These are phyloP conservation scores for Taurulus bubalis DNA, from an alignment of 2,113 vertebrate genomes.

Conservation along the genomic window DNA sequence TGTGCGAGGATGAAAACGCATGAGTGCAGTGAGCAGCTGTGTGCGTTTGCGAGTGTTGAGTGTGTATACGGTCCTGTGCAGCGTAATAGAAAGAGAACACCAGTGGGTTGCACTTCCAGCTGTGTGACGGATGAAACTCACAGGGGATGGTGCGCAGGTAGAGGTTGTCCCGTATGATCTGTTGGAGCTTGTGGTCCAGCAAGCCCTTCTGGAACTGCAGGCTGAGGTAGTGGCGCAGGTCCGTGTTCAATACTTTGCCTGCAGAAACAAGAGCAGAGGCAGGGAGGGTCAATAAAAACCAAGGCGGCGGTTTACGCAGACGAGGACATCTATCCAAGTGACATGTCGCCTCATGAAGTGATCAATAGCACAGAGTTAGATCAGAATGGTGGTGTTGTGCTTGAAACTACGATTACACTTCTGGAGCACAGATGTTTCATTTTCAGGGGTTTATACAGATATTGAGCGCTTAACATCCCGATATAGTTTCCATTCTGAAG, in stretches of 20 bases:
- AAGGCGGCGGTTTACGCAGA: neutral
- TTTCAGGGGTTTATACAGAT: neutral
- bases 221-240: slow-evolving; percentile 97
- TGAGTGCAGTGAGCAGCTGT: slow-evolving; percentile 1
- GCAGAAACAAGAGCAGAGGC: slow-evolving; percentile 51
- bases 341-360: slow-evolving; percentile 22
- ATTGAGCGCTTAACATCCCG: neutral
- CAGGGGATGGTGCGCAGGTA: slow-evolving; percentile 98
- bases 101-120: slow-evolving; percentile 25
- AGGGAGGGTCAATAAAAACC: slow-evolving; percentile 51
- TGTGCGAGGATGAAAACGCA: slow-evolving; percentile 29
- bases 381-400: neutral
- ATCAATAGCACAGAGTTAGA: slow-evolving; percentile 31
- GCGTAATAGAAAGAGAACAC: neutral
- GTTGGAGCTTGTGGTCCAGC: slow-evolving; percentile 97
- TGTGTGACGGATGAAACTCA: slow-evolving; percentile 81
- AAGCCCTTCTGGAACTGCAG: slow-evolving; percentile 99
- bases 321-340: slow-evolving; percentile 42
- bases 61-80: neutral
- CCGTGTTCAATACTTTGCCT: slow-evolving; percentile 99
- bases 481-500: neutral
- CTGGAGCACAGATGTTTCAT: neutral
- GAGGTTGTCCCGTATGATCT: slow-evolving; percentile 98
- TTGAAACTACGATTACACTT: no score
- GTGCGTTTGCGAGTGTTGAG: neutral